Evolutionary conservation across 2,888 invertebrate species (phyloP), one percentile per base, ranked within the genome.

Genomic region (Meganola albula): DNA sequence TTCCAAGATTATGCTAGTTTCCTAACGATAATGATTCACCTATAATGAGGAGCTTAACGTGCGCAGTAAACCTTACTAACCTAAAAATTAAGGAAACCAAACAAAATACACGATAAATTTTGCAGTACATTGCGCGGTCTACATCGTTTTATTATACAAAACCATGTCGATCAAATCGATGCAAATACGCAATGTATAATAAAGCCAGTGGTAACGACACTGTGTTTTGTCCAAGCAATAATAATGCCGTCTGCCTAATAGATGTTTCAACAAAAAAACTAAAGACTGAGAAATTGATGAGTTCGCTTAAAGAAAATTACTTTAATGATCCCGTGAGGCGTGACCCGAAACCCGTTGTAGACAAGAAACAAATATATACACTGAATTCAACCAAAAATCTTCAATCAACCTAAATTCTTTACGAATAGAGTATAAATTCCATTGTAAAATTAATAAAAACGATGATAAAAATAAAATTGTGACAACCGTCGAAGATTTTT

Each of bases 241-340:
- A 66, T 62, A 56, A 66, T 42, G 44, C 60, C 32, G 63, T 63
- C 67, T 65, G 58, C 54, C 53, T 60, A 59, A 59, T 57, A 63
- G 56, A 57, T 40, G 27, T n/a, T 37, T 44, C 58, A 24, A 37
- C 56, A 65, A 68, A 68, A 68, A 69, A 59, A 53, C 51, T 66
- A 65, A 70, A 63, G 55, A 65, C 61, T 58, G 36, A 54, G 37
- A 60, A 71, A 70, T 72, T 72, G 68, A 72, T 70, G 72, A 72
- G 68, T 61, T 72, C 64, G 58, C 60, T 63, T 61, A 65, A 56
- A 55, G 63, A 71, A 74, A 73, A 72, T 74, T 69, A 63, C 65
- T 64, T 58, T 57, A 63, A 68, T 65, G 60, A 57, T 46, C 55
- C 52, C 48, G 38, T 53, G 56, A 59, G 52, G 56, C 60, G 58